Evolutionary conservation across 2,113 vertebrate species (phyloP).

Genomic region (Poecilia latipinna): DNA sequence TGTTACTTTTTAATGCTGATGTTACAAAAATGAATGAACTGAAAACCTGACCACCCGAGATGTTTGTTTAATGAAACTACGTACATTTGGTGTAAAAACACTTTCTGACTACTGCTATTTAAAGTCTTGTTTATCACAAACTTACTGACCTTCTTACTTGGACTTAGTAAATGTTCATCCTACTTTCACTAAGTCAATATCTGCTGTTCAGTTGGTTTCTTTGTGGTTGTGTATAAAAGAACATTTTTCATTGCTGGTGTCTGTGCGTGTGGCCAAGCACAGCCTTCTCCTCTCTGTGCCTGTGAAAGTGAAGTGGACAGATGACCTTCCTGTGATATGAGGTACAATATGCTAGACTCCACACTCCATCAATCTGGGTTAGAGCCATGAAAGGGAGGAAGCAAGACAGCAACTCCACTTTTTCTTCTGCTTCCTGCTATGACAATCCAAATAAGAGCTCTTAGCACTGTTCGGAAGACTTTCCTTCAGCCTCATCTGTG

Average conservation of each 20-base stretch:
- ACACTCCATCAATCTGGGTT: slow-evolving; percentile 52
- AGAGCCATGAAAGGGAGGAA: slow-evolving; percentile 25
- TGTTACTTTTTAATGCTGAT: no score
- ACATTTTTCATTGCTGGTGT: slow-evolving; percentile 1
- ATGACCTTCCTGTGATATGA: slow-evolving; percentile 52
- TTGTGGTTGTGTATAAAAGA: slow-evolving; percentile 6
- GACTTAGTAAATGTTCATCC: slow-evolving; percentile 44
- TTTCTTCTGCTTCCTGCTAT: slow-evolving; percentile 44
- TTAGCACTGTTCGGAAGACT: slow-evolving; percentile 14
- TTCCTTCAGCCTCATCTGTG: slow-evolving; percentile 14
- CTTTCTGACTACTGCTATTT: slow-evolving; percentile 14
- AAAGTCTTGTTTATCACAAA: slow-evolving; percentile 23
- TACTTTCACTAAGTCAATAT: slow-evolving; percentile 44
- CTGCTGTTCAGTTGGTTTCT: slow-evolving; percentile 30
- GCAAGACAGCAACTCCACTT: slow-evolving; percentile 23
- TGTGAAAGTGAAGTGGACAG: slow-evolving; percentile 43
- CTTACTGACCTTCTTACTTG: slow-evolving; percentile 29
- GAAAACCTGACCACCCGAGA: not conserved
- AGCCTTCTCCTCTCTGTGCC: slow-evolving; percentile 11
- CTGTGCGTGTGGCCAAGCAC: slow-evolving; percentile 4
- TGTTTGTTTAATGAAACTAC: not conserved
- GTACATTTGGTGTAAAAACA: not conserved
- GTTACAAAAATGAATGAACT: not conserved
- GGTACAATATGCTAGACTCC: slow-evolving; percentile 22
- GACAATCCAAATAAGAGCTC: slow-evolving; percentile 32